Evolutionary conservation across 2,113 vertebrate species (phyloP).

Genomic region (Scatophagus argus): DNA sequence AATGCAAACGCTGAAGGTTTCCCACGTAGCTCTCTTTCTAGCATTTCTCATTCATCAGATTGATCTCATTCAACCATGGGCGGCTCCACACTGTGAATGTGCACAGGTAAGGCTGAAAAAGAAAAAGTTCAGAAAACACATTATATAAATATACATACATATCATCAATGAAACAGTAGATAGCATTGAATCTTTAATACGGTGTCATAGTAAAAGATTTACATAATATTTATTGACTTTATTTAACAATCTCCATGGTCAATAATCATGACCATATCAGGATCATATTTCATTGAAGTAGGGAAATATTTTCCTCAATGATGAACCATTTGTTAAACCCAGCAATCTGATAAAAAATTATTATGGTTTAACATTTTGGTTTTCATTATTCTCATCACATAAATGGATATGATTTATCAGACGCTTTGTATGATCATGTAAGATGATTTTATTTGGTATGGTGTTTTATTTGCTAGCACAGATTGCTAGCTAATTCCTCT

Average conservation of each 20-base stretch:
- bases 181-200: not conserved
- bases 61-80: constrained; percentile 9
- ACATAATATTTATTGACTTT: not conserved
- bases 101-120: constrained; percentile 71
- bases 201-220: not conserved
- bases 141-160: no score
- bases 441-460: not conserved
- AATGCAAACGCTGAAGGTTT: not conserved
- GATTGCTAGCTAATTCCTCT: not conserved
- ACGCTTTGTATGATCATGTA: not conserved
- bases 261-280: not conserved
- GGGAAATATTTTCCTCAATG: not conserved
- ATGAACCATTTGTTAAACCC: not conserved
- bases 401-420: not conserved
- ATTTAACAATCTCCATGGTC: not conserved
- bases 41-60: not conserved
- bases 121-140: not conserved
- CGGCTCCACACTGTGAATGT: constrained; percentile 72
- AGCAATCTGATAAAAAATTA: not conserved
- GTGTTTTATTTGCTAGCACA: no score
- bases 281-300: not conserved
- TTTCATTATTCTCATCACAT: not conserved
- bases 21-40: not conserved
- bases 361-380: not conserved
- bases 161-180: not conserved